A percentile compares a stretch with the other conserved stretches of the same genome.
Evolutionary conservation across 1,140 invertebrate species (phyloP).

Genomic region (Drosophila persimilis): DNA sequence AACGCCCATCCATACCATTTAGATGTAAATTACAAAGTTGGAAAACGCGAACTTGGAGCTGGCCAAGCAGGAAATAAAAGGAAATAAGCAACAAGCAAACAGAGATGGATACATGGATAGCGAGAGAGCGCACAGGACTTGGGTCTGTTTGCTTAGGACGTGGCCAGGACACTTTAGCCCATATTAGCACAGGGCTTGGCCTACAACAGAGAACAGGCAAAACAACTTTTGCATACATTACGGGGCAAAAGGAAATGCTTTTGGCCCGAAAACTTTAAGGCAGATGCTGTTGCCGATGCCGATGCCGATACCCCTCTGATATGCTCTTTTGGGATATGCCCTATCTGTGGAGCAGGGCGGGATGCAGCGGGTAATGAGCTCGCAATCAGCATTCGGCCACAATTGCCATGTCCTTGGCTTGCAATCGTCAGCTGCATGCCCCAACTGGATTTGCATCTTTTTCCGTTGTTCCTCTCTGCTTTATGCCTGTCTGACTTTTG

Average conservation of each 20-base stretch:
- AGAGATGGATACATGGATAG: neutral
- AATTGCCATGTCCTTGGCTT: conserved; percentile 33
- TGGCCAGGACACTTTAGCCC: conserved; percentile 41
- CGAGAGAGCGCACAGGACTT: conserved; percentile 5
- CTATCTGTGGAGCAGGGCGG: neutral
- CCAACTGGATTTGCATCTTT: conserved; percentile 62
- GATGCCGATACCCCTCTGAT: neutral
- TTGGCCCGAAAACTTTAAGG: conserved; percentile 16
- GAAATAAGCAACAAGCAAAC: conserved; percentile 59
- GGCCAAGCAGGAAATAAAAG: conserved; percentile 55
- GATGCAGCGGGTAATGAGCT: conserved; percentile 42
- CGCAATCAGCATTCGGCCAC: conserved; percentile 51
- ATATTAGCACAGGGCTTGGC: conserved; percentile 27
- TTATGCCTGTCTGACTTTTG: conserved; percentile 64
- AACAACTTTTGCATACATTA: conserved; percentile 30
- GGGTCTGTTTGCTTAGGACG: conserved; percentile 40
- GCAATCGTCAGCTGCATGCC: conserved; percentile 31
- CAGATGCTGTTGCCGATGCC: conserved; percentile 1
- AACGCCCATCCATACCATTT: conserved; percentile 61
- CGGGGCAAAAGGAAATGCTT: conserved; percentile 4
- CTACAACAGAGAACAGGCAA: too few relatives aligned
- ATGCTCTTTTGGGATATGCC: conserved; percentile 1
- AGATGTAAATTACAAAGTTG: conserved; percentile 59
- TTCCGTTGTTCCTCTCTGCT: conserved; percentile 6
- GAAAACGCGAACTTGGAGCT: conserved; percentile 21